Base-by-base conservation (phyloP, 1,140 invertebrate species). In the Rhynchophorus ferrugineus region DNA sequence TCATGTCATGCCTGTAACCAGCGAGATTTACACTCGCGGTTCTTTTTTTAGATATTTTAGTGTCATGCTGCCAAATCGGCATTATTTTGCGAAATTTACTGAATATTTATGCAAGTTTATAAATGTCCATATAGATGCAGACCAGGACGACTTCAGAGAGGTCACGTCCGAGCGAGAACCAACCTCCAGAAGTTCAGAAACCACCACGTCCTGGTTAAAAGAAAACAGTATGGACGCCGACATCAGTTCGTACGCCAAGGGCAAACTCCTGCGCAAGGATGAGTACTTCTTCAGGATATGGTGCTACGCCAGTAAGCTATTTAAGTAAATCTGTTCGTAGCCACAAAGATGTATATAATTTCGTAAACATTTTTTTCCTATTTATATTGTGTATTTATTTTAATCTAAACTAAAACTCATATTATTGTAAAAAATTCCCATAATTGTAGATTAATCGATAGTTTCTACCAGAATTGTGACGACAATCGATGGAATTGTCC, bases 281-380 rank as follows among this genome's bases (percentile, higher is more conserved):
- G 91, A 95, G 74, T 95, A 95, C 73, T 95, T 94, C 82, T 95
- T 95, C 81, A 79, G 87, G 54, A 87, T 95, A 70, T 91, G 87
- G 87, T 83, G 84, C 70, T 87, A 89, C 61, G 85, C 87, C 44
- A 84, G 84, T 60, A 81, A 87, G 69, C 74, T 91, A 33, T 91
- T 91, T 71, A 80, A 86, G 71, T 84, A 79, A 77, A 58, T 14
- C n/a, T 29, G 5, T 29, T 29, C 11, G 11, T 6, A 29, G 24
- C 24, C 24, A 6, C 5, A 29, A 6, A 29, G 24, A 29, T 29
- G 24, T 29, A 29, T 29, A 29, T 29, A 29, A 29, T 29, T n/a
- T n/a, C n/a, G n/a, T n/a, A n/a, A n/a, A n/a, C n/a, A n/a, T n/a
- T 29, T 29, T 29, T 29, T 29, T 29, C 24, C 5, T 29, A 29